phyloP scores from a whole-genome alignment of 1,140 invertebrate species.

The Trichonephila clavata region DNA sequence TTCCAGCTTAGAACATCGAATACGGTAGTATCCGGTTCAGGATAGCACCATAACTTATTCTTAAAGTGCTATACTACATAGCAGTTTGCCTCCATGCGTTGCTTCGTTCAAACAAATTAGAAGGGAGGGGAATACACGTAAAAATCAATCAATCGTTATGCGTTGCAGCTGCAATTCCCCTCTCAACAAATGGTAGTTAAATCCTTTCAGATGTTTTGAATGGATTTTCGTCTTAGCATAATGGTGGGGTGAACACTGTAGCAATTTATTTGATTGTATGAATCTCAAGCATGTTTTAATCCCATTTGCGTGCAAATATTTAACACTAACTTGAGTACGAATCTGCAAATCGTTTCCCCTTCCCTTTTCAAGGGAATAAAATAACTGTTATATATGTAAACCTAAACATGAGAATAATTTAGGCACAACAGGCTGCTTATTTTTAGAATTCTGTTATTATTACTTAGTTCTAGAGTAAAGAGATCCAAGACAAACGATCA shows the following conservation, averaged over 20 bases:
- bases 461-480: background rate
- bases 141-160: slow-evolving; percentile 41
- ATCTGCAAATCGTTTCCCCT: slow-evolving; percentile 10
- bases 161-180: slow-evolving; percentile 29
- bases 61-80: slow-evolving; percentile 30
- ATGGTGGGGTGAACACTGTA: slow-evolving; percentile 33
- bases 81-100: slow-evolving; percentile 7
- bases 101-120: slow-evolving; percentile 36
- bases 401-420: background rate
- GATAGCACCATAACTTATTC: slow-evolving; percentile 38
- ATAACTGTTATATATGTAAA: background rate
- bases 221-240: slow-evolving; percentile 36
- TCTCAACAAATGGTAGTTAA: slow-evolving; percentile 35
- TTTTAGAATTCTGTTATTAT: background rate
- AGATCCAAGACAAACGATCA: background rate
- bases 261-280: slow-evolving; percentile 35
- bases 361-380: slow-evolving; percentile 4
- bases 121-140: slow-evolving; percentile 16
- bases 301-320: slow-evolving; percentile 37
- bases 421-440: background rate
- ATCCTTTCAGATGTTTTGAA: slow-evolving; percentile 41
- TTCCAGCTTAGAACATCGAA: slow-evolving; percentile 14
- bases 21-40: slow-evolving; percentile 17
- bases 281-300: slow-evolving; percentile 35
- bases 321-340: slow-evolving; percentile 3